These are phyloP conservation scores for Rhopalosiphum nymphaeae DNA, from an alignment of 2,888 invertebrate genomes.

Conservation along the genomic window DNA sequence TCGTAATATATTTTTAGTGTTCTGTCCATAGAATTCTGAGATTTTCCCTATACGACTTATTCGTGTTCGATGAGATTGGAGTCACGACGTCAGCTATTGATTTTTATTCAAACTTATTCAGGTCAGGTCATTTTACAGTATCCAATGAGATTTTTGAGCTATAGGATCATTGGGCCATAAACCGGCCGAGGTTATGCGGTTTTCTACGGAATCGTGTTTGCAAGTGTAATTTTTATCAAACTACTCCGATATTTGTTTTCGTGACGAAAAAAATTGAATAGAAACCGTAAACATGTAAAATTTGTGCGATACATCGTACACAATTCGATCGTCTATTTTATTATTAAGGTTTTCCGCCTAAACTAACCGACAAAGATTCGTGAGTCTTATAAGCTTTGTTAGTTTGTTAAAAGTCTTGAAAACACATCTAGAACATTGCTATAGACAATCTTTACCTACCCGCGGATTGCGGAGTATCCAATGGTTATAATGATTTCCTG, in stretches of 20 bases:
- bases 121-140: conserved; percentile 33
- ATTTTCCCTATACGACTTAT: background rate
- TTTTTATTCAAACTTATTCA: conserved; percentile 38
- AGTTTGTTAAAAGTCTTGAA: background rate
- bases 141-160: background rate
- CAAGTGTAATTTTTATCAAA: background rate
- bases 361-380: background rate
- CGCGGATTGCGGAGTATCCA: background rate
- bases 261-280: background rate
- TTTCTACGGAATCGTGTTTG: background rate
- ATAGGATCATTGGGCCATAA: conserved; percentile 17
- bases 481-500: background rate
- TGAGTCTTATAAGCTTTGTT: background rate
- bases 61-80: background rate
- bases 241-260: background rate
- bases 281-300: background rate
- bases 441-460: background rate
- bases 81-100: conserved; percentile 34
- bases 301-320: background rate
- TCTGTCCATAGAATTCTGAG: background rate
- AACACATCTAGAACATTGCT: background rate
- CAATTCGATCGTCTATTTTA: background rate
- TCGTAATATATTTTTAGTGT: background rate
- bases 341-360: background rate
- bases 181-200: conserved; percentile 45